Evolutionary conservation across 1,140 invertebrate species (phyloP).

Genomic region (Metaphire vulgaris): DNA sequence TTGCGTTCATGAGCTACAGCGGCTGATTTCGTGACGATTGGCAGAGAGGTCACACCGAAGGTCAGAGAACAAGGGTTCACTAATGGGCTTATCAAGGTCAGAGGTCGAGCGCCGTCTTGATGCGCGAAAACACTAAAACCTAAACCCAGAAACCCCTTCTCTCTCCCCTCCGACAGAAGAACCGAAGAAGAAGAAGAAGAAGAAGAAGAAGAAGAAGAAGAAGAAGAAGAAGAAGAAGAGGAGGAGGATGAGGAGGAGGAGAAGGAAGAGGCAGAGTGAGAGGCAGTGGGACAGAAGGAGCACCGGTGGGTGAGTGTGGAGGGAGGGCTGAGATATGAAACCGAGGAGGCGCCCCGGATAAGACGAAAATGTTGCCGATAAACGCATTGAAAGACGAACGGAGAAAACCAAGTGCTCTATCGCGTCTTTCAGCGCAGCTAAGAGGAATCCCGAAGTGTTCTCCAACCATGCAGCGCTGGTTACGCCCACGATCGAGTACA

Average conservation of each 20-base stretch:
- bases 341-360: not conserved
- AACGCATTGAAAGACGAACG: not conserved
- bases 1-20: too few relatives aligned
- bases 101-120: too few relatives aligned
- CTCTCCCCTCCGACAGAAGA: too few relatives aligned
- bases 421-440: not conserved
- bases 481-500: too few relatives aligned
- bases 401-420: not conserved
- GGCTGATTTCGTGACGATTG: too few relatives aligned
- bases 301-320: not conserved
- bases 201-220: not conserved
- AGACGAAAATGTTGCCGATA: not conserved
- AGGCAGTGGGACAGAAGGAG: not conserved
- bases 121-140: too few relatives aligned
- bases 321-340: not conserved
- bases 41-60: too few relatives aligned
- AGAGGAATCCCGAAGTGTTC: too few relatives aligned
- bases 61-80: too few relatives aligned
- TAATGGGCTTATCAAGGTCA: too few relatives aligned
- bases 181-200: not conserved
- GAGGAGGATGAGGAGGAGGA: not conserved
- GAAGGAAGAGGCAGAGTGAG: not conserved
- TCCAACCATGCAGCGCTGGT: too few relatives aligned
- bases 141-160: too few relatives aligned
- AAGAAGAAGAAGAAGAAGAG: not conserved